These are phyloP conservation scores for Chionis minor DNA, from an alignment of 2,113 vertebrate species.

Conservation along the genomic window DNA sequence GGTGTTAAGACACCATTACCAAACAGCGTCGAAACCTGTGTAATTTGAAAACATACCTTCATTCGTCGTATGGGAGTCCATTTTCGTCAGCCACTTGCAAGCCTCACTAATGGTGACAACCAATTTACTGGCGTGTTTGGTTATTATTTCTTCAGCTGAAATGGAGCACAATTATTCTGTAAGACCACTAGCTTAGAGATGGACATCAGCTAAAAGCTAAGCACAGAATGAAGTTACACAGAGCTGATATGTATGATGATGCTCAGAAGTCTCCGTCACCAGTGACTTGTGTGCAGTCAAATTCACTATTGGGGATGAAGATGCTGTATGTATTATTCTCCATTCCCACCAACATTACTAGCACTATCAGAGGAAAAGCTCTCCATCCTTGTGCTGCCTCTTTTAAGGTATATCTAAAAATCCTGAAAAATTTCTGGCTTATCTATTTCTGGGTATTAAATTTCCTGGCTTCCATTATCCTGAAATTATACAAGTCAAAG, in stretches of 20 bases:
- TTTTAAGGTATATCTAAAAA: not conserved
- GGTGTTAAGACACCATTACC: not conserved
- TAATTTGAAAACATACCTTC: constrained; percentile 63
- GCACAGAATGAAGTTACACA: not conserved
- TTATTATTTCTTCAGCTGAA: constrained; percentile 71
- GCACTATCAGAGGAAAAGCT: not conserved
- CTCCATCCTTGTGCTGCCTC: not conserved
- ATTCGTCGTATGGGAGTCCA: constrained; percentile 45
- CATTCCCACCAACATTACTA: not conserved
- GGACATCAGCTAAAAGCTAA: not conserved
- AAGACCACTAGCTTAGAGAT: not conserved
- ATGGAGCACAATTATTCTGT: not conserved
- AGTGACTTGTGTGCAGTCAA: not conserved
- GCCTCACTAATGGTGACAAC: constrained; percentile 24
- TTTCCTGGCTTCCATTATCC: not conserved
- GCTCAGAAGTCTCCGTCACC: not conserved
- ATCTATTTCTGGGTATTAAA: not conserved
- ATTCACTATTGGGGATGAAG: not conserved
- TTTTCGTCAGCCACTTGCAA: constrained; percentile 67
- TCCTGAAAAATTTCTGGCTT: not conserved
- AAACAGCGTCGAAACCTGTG: not conserved
- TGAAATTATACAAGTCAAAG: not conserved
- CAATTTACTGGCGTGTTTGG: constrained; percentile 34
- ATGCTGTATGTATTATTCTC: not conserved
- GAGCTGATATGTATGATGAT: accelerated